Conservation (phyloP, 1,140 invertebrate species). For the Sinella curviseta region DNA sequence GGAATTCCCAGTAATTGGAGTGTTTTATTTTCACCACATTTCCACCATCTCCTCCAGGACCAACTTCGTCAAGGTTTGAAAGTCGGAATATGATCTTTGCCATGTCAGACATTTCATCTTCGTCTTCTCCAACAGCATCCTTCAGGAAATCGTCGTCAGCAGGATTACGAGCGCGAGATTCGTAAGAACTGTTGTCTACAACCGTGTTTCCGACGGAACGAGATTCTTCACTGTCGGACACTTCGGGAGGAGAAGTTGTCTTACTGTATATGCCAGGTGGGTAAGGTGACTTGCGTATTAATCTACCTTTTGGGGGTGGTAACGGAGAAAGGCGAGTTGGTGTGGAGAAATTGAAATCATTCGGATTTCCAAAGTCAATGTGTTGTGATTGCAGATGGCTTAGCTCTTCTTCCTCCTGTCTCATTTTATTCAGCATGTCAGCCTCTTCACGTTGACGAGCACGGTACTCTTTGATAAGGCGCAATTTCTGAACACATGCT, state of each 20-base stretch:
- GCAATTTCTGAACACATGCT: conserved; percentile 37
- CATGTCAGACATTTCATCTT: conserved; percentile 37
- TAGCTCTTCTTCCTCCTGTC: neutral
- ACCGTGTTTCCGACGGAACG: too few relatives aligned
- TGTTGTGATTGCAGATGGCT: neutral
- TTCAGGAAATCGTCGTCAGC: neutral
- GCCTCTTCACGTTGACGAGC: neutral
- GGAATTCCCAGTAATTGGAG: neutral
- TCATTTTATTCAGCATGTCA: neutral
- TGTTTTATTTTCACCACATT: neutral
- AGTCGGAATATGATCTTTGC: conserved; percentile 35
- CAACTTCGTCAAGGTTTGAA: conserved; percentile 20
- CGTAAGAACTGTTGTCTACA: neutral
- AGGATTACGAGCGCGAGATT: neutral
- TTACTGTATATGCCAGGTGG: neutral
- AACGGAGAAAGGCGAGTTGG: neutral
- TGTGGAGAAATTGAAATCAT: neutral
- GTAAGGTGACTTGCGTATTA: neutral
- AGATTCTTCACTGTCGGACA: too few relatives aligned
- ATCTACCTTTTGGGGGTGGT: neutral
- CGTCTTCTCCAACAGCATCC: neutral
- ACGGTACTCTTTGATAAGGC: conserved; percentile 34
- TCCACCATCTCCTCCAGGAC: neutral
- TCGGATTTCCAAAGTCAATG: neutral
- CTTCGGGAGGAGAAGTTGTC: neutral